Percentiles rank a stretch among this genome's conserved stretches.
phyloP scores from a whole-genome alignment of 2,797 vertebrate genomes.

The Novumbra hubbsi region DNA sequence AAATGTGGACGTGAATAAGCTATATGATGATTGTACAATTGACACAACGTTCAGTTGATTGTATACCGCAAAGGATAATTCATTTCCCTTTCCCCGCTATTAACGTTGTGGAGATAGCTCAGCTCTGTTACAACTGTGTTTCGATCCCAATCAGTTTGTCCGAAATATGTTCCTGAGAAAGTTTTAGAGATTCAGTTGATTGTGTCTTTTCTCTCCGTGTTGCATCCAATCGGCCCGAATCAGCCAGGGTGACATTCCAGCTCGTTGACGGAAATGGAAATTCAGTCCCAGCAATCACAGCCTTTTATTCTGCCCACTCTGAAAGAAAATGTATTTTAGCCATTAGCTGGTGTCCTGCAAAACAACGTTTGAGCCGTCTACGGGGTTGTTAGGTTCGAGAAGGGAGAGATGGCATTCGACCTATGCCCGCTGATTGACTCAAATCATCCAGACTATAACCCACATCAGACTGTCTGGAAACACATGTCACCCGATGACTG shows the following conservation, averaged over 20 bases:
- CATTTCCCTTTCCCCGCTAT: not conserved
- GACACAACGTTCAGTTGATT: constrained; percentile 50
- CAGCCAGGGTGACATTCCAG: constrained; percentile 53
- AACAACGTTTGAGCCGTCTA: constrained; percentile 41
- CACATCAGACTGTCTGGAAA: constrained; percentile 48
- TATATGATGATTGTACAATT: constrained; percentile 34
- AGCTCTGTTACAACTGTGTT: constrained; percentile 59
- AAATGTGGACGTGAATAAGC: constrained; percentile 18
- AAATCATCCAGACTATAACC: constrained; percentile 68
- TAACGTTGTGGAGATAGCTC: constrained; percentile 51
- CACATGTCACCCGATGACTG: constrained; percentile 53
- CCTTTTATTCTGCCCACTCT: constrained; percentile 54
- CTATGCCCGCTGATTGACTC: constrained; percentile 69
- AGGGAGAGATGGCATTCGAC: constrained; percentile 45
- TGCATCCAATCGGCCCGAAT: constrained; percentile 59
- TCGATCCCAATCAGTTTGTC: constrained; percentile 59
- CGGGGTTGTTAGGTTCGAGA: constrained; percentile 59
- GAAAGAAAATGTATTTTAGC: constrained; percentile 58
- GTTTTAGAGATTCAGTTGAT: constrained; percentile 64
- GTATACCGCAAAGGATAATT: constrained; percentile 6
- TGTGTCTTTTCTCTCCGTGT: constrained; percentile 53
- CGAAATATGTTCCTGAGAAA: constrained; percentile 63
- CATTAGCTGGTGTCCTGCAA: constrained; percentile 61
- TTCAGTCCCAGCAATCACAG: constrained; percentile 70
- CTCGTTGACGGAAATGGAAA: constrained; percentile 30